phyloP scores from a whole-genome alignment of 2,113 vertebrate genomes.

The Thymallus thymallus region DNA sequence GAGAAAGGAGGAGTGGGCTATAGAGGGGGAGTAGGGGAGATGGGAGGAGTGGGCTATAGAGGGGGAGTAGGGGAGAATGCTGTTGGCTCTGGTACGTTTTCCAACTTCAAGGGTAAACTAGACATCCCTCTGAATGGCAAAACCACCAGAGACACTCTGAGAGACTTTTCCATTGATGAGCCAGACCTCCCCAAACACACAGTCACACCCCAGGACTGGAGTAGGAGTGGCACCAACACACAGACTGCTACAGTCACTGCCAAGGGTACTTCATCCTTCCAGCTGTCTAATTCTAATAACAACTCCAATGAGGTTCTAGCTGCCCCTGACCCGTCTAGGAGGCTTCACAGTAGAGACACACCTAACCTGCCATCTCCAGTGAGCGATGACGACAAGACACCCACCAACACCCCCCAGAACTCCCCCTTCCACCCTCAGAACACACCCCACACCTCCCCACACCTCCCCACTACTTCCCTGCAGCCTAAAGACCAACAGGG shows the following conservation, averaged over 20 bases:
- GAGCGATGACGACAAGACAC: conserved; percentile 55
- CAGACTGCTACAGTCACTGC: not conserved
- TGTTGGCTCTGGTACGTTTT: conserved; percentile 32
- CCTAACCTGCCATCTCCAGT: conserved; percentile 11
- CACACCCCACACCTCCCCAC: not conserved
- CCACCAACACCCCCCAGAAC: conserved; percentile 52
- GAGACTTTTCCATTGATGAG: conserved; percentile 50
- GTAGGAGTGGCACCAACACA: not conserved
- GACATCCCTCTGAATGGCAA: conserved; percentile 40
- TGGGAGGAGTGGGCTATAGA: not conserved
- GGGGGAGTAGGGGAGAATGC: not conserved
- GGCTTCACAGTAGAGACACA: not conserved
- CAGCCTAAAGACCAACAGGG: not conserved
- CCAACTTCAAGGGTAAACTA: conserved; percentile 17
- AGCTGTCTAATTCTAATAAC: conserved; percentile 6
- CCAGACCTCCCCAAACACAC: conserved; percentile 46
- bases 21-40: conserved; percentile 14
- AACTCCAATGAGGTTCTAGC: not conserved
- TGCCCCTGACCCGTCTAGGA: not conserved
- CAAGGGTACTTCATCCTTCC: not conserved
- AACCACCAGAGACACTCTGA: not conserved
- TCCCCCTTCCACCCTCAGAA: conserved; percentile 10
- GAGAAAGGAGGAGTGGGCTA: not conserved
- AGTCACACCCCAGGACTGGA: not conserved
- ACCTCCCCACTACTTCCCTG: conserved; percentile 1